Base-by-base conservation (phyloP, 2,797 vertebrate species). In the Petrocephalus schoutedeni region DNA sequence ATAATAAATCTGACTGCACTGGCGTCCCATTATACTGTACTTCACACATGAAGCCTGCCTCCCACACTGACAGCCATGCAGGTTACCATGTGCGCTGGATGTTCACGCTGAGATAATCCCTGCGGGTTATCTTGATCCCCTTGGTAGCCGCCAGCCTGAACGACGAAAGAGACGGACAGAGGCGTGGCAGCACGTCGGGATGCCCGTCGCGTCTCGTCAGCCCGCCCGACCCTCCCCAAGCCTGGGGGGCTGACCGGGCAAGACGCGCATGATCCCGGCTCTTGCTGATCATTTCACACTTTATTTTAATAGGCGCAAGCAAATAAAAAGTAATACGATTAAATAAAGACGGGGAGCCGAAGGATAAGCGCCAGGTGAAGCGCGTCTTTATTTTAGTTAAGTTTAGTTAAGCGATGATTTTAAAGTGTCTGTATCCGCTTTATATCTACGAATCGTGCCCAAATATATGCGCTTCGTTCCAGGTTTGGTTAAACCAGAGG, bases 101-200 rank as follows among this genome's bases (percentile, higher is more conserved):
- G 59, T 95, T 94, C 61, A 96, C 93, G 89, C 91, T 94, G 0
- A 96, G 94, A 85, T 94, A 93, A 74, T 96, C 95, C 36, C 94
- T 89, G 14, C 94, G 93, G 83, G 90, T 87, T 3, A 96, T 89
- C 90, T 88, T 93, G 88, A 93, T 93, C 82, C 93, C 95, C 88
- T 94, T 95, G 0, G 95, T 96, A 10, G 95, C 95, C 12, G 93
- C 95, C 74, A 96, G 90, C 96, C 96, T 93, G 74, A 14, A 86
- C 12, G 82, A 83, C 51, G 14, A 23, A 36, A 32, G 10, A n/a
- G 1, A 4, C 56, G 3, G 53, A 53, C 58, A 19, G 9, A 53
- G 36, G 56, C 28, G 51, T 14, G 36, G 36, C 36, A 41, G 2
- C 36, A 64, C 19, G 1, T 16, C 77, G 21, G 7, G 23, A 12